A percentile compares a stretch with the other conserved stretches of the same genome.
Conservation (phyloP, 2,797 vertebrate species). For the Xenops minutus region DNA sequence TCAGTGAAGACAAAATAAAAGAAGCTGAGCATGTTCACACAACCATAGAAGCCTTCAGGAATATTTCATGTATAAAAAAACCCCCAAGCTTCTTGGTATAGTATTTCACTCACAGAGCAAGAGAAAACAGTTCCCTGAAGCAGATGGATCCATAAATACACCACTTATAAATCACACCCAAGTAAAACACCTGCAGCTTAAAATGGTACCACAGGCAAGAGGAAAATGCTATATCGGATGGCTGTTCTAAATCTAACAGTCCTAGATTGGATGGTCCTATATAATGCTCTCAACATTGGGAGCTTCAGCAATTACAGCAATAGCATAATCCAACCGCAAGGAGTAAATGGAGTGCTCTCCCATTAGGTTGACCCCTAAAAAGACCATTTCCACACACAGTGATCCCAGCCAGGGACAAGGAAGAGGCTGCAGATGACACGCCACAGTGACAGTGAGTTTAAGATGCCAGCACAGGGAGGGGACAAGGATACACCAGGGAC, state of each 20-base stretch:
- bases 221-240: not conserved
- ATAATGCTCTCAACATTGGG: not conserved
- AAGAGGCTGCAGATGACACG: not conserved
- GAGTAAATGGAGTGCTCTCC: not conserved
- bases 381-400: not conserved
- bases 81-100: not conserved
- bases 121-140: not conserved
- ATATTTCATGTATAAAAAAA: not conserved
- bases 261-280: too few species aligned
- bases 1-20: not conserved
- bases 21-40: not conserved
- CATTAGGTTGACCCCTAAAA: accelerated
- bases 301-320: not conserved
- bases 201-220: not conserved
- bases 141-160: not conserved
- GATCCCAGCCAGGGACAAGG: not conserved
- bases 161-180: not conserved
- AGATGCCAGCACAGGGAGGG: not conserved
- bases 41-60: not conserved
- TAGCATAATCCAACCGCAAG: not conserved
- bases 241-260: not conserved
- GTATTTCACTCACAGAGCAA: not conserved
- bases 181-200: not conserved
- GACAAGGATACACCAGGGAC: not conserved
- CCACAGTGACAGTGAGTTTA: not conserved